These are phyloP conservation scores for Sciaenops ocellatus DNA, from an alignment of 2,797 vertebrate genomes.

Conservation along the genomic window DNA sequence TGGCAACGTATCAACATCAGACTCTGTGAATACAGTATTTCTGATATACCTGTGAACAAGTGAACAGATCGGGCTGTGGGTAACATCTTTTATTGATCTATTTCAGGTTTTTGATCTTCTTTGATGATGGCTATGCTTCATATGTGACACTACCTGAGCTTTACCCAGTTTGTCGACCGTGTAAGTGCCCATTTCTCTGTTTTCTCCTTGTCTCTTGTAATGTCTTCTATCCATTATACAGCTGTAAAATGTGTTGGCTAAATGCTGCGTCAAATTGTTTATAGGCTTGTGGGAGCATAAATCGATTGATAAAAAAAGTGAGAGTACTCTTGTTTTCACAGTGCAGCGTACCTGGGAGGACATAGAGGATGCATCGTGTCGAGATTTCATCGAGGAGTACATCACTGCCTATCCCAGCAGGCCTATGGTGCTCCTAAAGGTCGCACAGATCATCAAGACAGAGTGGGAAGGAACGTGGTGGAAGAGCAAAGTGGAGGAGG, in stretches of 20 bases:
- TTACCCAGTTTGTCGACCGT: slow-evolving; percentile 92
- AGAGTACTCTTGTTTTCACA: slow-evolving; percentile 63
- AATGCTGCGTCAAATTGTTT: neutral
- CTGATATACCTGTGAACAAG: no score
- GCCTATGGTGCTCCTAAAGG: slow-evolving; percentile 99
- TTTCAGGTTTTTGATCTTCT: slow-evolving; percentile 96
- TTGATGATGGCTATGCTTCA: slow-evolving; percentile 97
- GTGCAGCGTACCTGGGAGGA: slow-evolving; percentile 96
- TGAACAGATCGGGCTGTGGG: neutral
- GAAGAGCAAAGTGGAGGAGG: slow-evolving; percentile 98
- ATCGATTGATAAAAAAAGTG: neutral
- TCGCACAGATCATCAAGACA: slow-evolving; percentile 95
- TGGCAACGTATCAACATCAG: no score
- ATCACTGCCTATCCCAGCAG: slow-evolving; percentile 97
- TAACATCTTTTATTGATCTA: slow-evolving; percentile 16
- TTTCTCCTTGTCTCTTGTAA: slow-evolving; percentile 1
- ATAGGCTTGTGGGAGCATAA: neutral
- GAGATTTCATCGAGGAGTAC: slow-evolving; percentile 98
- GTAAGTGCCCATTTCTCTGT: slow-evolving; percentile 79
- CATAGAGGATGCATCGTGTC: slow-evolving; percentile 95
- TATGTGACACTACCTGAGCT: slow-evolving; percentile 96
- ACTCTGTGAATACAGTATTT: no score
- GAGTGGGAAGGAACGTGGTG: slow-evolving; percentile 99
- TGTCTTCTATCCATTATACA: neutral
- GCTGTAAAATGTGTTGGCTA: neutral